Evolutionary conservation across 2,888 invertebrate species (phyloP).

Genomic region (Masnerella sp.): DNA sequence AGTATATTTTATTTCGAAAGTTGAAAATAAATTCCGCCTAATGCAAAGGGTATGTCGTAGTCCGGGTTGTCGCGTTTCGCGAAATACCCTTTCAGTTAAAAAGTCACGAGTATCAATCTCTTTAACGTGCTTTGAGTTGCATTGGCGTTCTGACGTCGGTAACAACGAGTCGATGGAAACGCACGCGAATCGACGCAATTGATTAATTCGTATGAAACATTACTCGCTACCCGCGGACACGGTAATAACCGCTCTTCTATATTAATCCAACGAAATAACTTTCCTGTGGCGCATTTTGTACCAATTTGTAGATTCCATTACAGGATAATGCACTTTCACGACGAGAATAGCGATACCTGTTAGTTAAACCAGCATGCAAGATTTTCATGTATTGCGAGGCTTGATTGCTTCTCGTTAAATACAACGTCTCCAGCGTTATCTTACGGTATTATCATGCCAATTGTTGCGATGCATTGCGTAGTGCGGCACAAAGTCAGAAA

Average conservation of each 20-base stretch:
- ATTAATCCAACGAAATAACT: conserved; percentile 50
- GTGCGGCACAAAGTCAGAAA: conserved; percentile 34
- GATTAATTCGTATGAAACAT: conserved; percentile 30
- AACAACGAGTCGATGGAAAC: not conserved
- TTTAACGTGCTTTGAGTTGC: no score
- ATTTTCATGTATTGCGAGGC: conserved; percentile 53
- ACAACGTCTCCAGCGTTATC: conserved; percentile 54
- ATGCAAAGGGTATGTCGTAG: no score
- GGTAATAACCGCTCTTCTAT: conserved; percentile 45
- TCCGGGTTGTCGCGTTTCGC: no score
- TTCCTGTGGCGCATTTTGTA: conserved; percentile 52
- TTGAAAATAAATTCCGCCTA: no score
- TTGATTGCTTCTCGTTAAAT: conserved; percentile 57
- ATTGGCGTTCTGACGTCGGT: no score
- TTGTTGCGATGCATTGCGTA: conserved; percentile 47
- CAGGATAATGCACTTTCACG: conserved; percentile 44
- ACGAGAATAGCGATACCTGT: conserved; percentile 37
- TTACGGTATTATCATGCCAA: conserved; percentile 54
- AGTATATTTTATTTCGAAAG: no score
- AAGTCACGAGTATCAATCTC: no score
- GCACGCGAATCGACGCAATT: conserved; percentile 12
- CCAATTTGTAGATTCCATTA: conserved; percentile 58
- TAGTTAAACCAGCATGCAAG: conserved; percentile 54
- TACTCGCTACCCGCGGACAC: conserved; percentile 38
- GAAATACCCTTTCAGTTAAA: no score